Conservation (phyloP, 2,113 vertebrate species). For the Ailuropoda melanoleuca region DNA sequence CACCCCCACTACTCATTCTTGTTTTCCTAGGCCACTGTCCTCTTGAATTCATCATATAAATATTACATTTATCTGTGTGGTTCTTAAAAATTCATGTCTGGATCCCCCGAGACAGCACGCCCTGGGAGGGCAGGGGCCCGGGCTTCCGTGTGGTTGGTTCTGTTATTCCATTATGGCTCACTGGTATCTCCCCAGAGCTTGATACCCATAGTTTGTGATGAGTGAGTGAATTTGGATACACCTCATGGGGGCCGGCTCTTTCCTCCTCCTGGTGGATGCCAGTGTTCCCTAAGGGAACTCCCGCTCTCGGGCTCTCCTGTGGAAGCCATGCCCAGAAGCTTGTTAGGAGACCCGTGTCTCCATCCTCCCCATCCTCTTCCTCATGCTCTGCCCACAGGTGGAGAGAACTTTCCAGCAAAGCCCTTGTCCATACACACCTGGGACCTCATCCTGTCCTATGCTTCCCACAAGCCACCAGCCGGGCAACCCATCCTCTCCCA, state of each 20-base stretch:
- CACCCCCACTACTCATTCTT: neutral
- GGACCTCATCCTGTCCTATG: no score
- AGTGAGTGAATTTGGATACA: neutral
- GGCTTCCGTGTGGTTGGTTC: no score
- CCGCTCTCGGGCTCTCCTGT: no score
- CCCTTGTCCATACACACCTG: neutral
- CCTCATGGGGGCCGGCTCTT: neutral
- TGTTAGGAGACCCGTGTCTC: neutral
- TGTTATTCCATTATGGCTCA: neutral
- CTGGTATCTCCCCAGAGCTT: neutral
- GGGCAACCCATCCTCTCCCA: no score
- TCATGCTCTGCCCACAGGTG: neutral
- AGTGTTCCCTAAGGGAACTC: fast-evolving
- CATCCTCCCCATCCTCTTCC: neutral
- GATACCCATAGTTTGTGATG: neutral
- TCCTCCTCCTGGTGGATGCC: no score
- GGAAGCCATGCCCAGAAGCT: neutral
- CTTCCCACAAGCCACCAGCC: neutral
- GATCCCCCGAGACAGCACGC: neutral
- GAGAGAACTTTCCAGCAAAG: neutral
- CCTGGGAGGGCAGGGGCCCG: neutral
- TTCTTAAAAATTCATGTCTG: neutral
- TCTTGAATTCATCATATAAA: neutral
- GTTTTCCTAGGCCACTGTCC: neutral
- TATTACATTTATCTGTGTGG: no score